Base-by-base conservation (phyloP, 2,797 vertebrate genomes). In the Heterohyrax brucei region DNA sequence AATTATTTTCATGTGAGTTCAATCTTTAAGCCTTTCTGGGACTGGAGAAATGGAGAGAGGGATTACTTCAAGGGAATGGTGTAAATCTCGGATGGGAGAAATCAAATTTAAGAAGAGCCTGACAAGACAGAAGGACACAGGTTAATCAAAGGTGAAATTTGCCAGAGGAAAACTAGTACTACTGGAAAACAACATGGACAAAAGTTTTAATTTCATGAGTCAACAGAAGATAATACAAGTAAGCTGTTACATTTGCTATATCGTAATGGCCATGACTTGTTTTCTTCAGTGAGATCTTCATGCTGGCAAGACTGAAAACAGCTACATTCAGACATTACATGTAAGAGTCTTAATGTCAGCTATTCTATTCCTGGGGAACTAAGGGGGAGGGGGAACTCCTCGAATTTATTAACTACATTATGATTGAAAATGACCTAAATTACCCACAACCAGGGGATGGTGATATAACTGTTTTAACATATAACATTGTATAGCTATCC, bases 301-400 rank as follows among this genome's bases (percentile, higher is more conserved):
- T 5, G 2, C 39, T 80, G 66, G 7, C 5, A 39, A 76, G 39
- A 87, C 46, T 78, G n/a, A n/a, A 93, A 73, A 33, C 81, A 24
- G 24, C 12, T 48, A 53, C 30, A 59, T 75, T 56, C 4, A 53
- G 7, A 64, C 10, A 53, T 46, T 22, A 22, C 0, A 26, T 14
- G 5, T 48, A 33, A 26, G 21, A 39, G 1, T 30, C 30, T 46
- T 21, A 21, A n/a, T 1, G 1, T 39, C 62, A 87, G 26, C 59
- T 24, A 1, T 85, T 82, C 44, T 18, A 3, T 73, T 84, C 95
- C 19, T 79, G 46, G 92, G 94, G 26, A 56, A 50, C 22, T 82
- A n/a, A 56, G 12, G 53, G 53, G 53, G 33, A n/a, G 9, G 44
- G 21, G 88, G 68, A 77, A 13, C 70, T 44, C 2, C 14, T 88